These are phyloP conservation scores for Diplolepis rosae DNA, from an alignment of 2,888 invertebrate genomes.

Conservation along the genomic window DNA sequence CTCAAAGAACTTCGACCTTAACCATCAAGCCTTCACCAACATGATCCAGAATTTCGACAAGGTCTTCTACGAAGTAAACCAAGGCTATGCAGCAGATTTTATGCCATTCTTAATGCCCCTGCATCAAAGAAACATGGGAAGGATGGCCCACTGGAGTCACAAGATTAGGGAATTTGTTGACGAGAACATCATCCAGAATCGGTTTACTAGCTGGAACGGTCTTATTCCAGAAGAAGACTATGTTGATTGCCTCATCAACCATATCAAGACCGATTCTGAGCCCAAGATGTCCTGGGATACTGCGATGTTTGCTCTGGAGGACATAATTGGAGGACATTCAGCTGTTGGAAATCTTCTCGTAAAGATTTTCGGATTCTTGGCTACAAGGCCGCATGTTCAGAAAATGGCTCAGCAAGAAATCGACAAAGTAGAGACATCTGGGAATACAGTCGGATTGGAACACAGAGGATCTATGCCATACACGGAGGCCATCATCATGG, in stretches of 20 bases:
- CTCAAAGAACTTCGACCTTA: slow-evolving; percentile 74
- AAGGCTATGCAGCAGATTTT: slow-evolving; percentile 81
- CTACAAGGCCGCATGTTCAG: slow-evolving; percentile 76
- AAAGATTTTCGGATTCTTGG: slow-evolving; percentile 77
- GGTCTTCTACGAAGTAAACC: slow-evolving; percentile 81
- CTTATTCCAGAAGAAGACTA: slow-evolving; percentile 75
- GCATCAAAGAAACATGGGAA: slow-evolving; percentile 74
- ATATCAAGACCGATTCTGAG: slow-evolving; percentile 73
- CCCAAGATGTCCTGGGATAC: slow-evolving; percentile 75
- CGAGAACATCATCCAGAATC: slow-evolving; percentile 74
- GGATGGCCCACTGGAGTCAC: slow-evolving; percentile 75
- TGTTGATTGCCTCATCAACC: slow-evolving; percentile 77
- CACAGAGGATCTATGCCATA: slow-evolving; percentile 77
- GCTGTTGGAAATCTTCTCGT: slow-evolving; percentile 79
- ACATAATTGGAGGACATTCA: slow-evolving; percentile 79
- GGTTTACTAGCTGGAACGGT: slow-evolving; percentile 69
- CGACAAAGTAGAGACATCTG: slow-evolving; percentile 61
- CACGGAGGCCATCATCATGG: slow-evolving; percentile 78
- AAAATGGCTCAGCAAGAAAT: slow-evolving; percentile 77
- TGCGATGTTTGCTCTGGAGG: slow-evolving; percentile 75
- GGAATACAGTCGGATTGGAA: slow-evolving; percentile 64
- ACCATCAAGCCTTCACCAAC: slow-evolving; percentile 73
- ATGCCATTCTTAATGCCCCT: slow-evolving; percentile 77
- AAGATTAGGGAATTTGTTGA: slow-evolving; percentile 77
- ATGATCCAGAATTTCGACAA: slow-evolving; percentile 78